A percentile compares a stretch with the other conserved stretches of the same genome.
These are phyloP conservation scores for Dipus sagitta DNA, from an alignment of 2,797 vertebrate genomes.

Conservation along the genomic window DNA sequence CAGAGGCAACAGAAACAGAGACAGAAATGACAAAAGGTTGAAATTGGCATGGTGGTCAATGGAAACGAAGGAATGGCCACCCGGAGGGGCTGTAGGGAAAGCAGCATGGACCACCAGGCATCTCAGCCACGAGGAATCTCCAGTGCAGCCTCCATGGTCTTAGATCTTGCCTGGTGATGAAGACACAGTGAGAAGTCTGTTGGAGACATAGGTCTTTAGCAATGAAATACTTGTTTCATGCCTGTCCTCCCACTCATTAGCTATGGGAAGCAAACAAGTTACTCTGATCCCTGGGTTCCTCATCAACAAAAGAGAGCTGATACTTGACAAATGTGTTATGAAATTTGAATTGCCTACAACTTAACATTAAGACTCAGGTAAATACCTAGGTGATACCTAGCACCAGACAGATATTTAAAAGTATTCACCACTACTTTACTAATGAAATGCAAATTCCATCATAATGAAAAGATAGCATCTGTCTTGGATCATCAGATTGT, in stretches of 20 bases:
- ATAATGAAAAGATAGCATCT: neutral
- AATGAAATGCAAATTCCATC: neutral
- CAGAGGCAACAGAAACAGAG: neutral
- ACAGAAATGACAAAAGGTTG: neutral
- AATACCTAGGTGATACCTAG: neutral
- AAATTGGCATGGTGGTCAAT: fast-evolving
- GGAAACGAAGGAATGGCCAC: neutral
- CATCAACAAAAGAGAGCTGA: neutral
- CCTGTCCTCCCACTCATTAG: neutral
- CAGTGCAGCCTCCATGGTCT: neutral
- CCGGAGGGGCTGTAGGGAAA: neutral
- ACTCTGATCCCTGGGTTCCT: constrained; percentile 29
- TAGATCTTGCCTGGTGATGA: neutral
- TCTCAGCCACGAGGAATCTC: neutral
- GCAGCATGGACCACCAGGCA: neutral
- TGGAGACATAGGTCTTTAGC: neutral
- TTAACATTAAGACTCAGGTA: neutral
- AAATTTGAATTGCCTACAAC: neutral
- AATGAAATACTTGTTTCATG: neutral
- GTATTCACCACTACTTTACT: neutral
- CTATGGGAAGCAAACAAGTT: neutral
- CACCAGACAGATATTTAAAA: neutral
- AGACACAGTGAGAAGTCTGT: neutral
- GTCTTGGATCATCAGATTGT: neutral
- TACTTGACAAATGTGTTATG: neutral